A percentile compares a stretch with the other conserved stretches of the same genome.
phyloP scores from a whole-genome alignment of 2,888 invertebrate species.

The Tetragnatha montana region DNA sequence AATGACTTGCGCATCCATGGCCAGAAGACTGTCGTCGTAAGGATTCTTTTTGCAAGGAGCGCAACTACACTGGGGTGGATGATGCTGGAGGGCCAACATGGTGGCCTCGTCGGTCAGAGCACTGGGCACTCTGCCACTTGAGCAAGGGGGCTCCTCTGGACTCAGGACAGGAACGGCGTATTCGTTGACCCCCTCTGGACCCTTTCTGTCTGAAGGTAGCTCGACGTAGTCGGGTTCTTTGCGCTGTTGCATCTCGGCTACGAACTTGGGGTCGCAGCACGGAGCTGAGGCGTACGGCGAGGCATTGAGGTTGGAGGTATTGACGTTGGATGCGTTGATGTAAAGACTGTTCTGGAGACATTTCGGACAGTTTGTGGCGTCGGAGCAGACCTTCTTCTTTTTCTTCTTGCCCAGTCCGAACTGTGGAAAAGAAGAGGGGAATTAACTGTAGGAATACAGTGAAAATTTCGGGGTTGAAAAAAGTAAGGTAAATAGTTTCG shows the following conservation, averaged over 20 bases:
- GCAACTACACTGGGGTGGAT: conserved; percentile 45
- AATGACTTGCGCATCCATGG: conserved; percentile 69
- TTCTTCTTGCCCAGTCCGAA: conserved; percentile 56
- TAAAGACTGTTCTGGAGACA: conserved; percentile 41
- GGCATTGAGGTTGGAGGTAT: conserved; percentile 6
- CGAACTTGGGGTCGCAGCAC: conserved; percentile 16
- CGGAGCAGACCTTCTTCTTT: conserved; percentile 22
- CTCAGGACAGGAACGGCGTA: background rate
- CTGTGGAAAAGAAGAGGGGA: conserved; percentile 26
- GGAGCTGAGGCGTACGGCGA: conserved; percentile 7
- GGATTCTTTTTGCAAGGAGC: conserved; percentile 35
- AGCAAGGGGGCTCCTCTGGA: background rate
- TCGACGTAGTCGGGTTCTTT: conserved; percentile 26
- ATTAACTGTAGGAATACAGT: background rate
- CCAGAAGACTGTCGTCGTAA: conserved; percentile 51
- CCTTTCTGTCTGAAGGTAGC: conserved; percentile 17
- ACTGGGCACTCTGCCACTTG: background rate
- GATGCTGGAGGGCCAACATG: conserved; percentile 12
- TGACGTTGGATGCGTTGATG: conserved; percentile 11
- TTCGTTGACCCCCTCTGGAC: background rate
- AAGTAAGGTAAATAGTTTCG: background rate
- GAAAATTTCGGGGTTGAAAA: background rate
- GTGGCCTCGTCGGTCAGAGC: background rate
- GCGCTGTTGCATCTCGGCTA: conserved; percentile 16
- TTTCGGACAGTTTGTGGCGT: conserved; percentile 26